Conservation (phyloP, 2,113 vertebrate species). For the Psittacula cyanocephala region DNA sequence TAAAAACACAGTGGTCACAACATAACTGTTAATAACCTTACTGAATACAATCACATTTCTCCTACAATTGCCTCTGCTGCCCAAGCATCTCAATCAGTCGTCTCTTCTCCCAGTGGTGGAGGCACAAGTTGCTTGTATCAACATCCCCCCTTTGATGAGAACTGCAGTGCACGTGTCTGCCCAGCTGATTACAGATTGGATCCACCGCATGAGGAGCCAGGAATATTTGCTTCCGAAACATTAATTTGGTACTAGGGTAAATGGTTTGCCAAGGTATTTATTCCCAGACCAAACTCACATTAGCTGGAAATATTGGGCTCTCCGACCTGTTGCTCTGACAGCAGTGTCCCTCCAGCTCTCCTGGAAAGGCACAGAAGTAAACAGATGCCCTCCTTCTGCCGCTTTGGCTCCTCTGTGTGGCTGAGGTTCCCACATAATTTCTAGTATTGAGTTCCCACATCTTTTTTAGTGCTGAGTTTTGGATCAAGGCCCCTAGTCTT, state of each 20-base stretch:
- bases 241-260: neutral
- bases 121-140: neutral
- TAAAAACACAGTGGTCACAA: neutral
- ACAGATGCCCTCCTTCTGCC: neutral
- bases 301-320: neutral
- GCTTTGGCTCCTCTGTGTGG: neutral
- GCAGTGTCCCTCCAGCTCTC: neutral
- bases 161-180: neutral
- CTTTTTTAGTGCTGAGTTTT: conserved; percentile 41
- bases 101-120: neutral
- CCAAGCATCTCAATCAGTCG: neutral
- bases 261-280: neutral
- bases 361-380: neutral
- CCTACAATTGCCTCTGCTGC: neutral
- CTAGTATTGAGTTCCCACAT: conserved; percentile 36
- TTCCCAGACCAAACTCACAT: neutral
- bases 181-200: neutral
- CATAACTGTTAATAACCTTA: neutral
- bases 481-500: conserved; percentile 34
- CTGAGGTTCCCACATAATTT: conserved; percentile 25
- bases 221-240: neutral
- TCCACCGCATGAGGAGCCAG: neutral
- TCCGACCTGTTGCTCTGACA: neutral
- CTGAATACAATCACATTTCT: neutral
- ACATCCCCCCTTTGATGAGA: neutral